Base-by-base conservation (phyloP, 2,888 invertebrate genomes). In the Spatulosminthurus flaviceps region DNA sequence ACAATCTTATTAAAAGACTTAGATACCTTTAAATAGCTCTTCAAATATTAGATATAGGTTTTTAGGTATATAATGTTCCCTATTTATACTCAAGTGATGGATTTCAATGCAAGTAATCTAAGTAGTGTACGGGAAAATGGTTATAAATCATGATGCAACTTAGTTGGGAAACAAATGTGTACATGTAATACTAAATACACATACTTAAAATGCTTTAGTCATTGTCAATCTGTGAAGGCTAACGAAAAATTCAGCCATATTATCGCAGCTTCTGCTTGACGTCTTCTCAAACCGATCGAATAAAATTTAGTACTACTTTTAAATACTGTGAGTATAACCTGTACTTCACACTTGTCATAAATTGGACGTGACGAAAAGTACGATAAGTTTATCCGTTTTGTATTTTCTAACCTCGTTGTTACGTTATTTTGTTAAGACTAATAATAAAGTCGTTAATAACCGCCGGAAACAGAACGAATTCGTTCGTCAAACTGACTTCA, bases 1-100 rank as follows among this genome's bases (percentile, higher is more conserved):
- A 70, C 70, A 41, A 70, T 70, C 72, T 21, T 72, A n/a, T n/a
- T n/a, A n/a, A 22, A 72, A 72, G 26, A 72, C 51, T 72, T 51
- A 51, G n/a, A 51, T 51, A 51, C 51, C n/a, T 51, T 51, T 2
- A 51, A 16, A 9, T 51, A 51, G 51, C 51, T 51, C 5, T 51
- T 4, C 16, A 51, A 19, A 51, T 51, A 13, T 11, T 13, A 51
- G 51, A 11, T 5, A 19, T 51, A 51, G 51, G 9, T 51, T 51
- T 51, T 11, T 9, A 51, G 4, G n/a, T 11, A 51, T 2, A n/a
- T 51, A 2, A 9, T 51, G 51, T 19, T 19, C 19, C n/a, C 5
- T 51, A 51, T 51, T 51, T 51, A n/a, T 9, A 51, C 51, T 19
- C 51, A 51, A 51, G 51, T 51, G 51, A 51, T 51, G n/a, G 51